Conservation (phyloP, 2,797 vertebrate species). For the Chanos chanos region DNA sequence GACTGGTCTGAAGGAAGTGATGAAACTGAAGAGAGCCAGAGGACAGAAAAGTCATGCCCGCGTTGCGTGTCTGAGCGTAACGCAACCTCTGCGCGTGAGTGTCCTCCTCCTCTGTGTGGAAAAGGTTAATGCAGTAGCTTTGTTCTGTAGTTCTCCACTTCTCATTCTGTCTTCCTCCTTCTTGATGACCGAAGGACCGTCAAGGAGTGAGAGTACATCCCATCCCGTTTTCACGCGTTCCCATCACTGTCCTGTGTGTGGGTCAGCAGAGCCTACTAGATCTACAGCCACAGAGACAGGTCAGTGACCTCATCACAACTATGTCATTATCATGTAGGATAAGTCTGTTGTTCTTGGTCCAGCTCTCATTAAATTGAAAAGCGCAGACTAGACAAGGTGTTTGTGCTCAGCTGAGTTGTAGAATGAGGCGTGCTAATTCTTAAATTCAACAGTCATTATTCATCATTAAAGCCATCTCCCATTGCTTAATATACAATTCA, state of each 20-base stretch:
- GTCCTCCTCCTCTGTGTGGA: background rate
- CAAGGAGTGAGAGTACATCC: constrained; percentile 15
- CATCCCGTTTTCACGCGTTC: background rate
- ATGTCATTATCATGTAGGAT: too few relatives aligned
- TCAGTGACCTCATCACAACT: constrained; percentile 22
- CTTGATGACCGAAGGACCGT: constrained; percentile 20
- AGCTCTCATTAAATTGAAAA: too few relatives aligned
- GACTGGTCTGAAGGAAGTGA: constrained; percentile 20
- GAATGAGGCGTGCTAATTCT: too few relatives aligned
- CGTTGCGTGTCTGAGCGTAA: constrained; percentile 6
- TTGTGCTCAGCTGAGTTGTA: too few relatives aligned
- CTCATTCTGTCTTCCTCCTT: background rate
- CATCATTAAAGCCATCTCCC: too few relatives aligned
- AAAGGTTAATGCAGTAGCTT: background rate
- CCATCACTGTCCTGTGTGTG: constrained; percentile 38
- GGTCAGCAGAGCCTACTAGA: constrained; percentile 8
- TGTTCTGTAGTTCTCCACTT: background rate
- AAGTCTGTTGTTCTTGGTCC: too few relatives aligned
- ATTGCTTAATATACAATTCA: background rate
- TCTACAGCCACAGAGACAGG: constrained; percentile 38
- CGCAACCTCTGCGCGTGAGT: constrained; percentile 12
- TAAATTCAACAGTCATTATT: too few relatives aligned
- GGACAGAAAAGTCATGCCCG: background rate
- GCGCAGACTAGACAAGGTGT: too few relatives aligned
- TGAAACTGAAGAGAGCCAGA: constrained; percentile 31